phyloP scores from a whole-genome alignment of 2,113 vertebrate species.

The Leptocoma aspasia region DNA sequence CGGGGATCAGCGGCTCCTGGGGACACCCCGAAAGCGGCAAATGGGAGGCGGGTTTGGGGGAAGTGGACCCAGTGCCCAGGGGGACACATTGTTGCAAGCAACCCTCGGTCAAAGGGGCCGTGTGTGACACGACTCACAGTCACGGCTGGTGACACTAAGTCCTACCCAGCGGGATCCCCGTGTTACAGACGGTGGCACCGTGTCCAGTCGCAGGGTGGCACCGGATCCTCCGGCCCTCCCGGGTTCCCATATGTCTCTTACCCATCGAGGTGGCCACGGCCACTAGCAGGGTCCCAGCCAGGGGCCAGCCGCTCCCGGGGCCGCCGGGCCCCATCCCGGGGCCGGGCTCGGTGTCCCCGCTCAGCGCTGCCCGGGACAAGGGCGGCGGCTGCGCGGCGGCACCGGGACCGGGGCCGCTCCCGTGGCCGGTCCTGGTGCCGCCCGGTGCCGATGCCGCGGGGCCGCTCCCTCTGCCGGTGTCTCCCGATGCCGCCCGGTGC shows the following conservation, averaged over 20 bases:
- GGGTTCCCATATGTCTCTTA: background rate
- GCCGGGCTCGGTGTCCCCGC: background rate
- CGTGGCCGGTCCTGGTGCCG: background rate
- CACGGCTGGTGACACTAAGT: background rate
- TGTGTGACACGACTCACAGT: background rate
- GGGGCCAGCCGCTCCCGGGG: background rate
- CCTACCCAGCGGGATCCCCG: background rate
- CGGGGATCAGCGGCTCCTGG: too few species aligned
- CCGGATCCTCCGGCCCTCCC: background rate
- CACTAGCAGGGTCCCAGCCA: slow-evolving; percentile 12
- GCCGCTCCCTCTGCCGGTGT: background rate
- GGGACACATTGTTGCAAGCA: background rate
- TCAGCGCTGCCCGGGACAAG: background rate
- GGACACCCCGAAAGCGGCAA: background rate
- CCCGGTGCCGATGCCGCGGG: background rate
- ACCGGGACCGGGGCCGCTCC: background rate
- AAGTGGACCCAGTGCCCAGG: too few species aligned
- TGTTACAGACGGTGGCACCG: background rate
- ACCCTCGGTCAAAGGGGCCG: background rate
- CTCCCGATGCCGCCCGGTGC: background rate
- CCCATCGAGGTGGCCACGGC: slow-evolving; percentile 6
- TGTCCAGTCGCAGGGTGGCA: background rate
- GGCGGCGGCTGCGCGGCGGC: background rate
- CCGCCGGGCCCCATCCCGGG: background rate
- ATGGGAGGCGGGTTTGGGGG: background rate